Evolutionary conservation across 2,888 invertebrate genomes (phyloP), one percentile per base, ranked within the genome.

Genomic region (Drosophila nigritarsus): DNA sequence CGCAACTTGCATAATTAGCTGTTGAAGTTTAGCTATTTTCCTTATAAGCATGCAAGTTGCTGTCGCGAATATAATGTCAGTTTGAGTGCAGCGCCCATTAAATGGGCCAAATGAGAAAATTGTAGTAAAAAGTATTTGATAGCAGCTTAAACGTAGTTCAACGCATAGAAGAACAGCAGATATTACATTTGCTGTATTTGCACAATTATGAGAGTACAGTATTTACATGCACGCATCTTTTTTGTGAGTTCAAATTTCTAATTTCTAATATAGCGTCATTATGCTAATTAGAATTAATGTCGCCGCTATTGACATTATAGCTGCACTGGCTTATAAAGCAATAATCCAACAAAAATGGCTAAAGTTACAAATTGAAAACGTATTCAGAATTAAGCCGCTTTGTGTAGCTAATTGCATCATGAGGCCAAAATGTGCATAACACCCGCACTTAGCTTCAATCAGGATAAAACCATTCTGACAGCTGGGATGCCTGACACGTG

Each of bases 321-420:
- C 13, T 13, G 6, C 45, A 3, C 3, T 45, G 11, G 11, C 3
- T 20, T 45, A 20, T 13, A 13, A 7, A 20, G 45, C 45, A 13
- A 45, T 20, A 45, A 20, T 1, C 20, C 13, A 45, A 24, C 20
- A 45, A 2, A 20, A 20, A 20, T 45, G 7, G 20, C 3, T 3
- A 15, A 7, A 15, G 7, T 7, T 20, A 1, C 2, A 45, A 45
- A 8, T 24, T 45, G 24, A 45, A 45, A 45, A 38, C 15, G 13
- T 29, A 9, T 20, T 9, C 24, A 24, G 29, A 73, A 67, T 49
- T 53, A 70, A 60, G 32, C 65, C 60, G 61, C 71, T 45, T 83
- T 64, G 70, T 58, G 64, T 61, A 51, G 45, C 65, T 72, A 69
- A 63, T 58, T 72, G 73, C 75, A 73, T 62, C 59, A 79, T 73